Conservation (phyloP, 92 coral and sea anemone species). For the Actinernus sp. region DNA sequence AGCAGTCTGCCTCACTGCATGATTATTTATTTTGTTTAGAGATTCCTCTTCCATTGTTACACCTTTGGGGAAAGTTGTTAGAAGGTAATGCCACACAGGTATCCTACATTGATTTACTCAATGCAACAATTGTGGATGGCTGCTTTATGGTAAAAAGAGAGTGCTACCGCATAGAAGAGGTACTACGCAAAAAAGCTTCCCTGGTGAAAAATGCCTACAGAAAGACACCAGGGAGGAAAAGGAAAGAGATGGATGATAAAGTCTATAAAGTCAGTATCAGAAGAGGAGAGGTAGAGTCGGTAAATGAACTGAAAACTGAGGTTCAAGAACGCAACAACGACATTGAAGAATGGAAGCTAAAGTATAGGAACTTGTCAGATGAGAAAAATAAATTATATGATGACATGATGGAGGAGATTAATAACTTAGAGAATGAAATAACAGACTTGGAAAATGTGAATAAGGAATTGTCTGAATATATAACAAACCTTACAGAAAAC, state of each 20-base stretch:
- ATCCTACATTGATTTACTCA: constrained; percentile 63
- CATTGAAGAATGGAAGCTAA: constrained; percentile 5
- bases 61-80: constrained; percentile 44
- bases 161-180: constrained; percentile 60
- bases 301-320: constrained; percentile 42
- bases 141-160: constrained; percentile 53
- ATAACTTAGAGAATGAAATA: too few species aligned
- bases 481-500: too few species aligned
- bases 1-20: constrained; percentile 41
- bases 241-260: constrained; percentile 31
- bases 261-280: constrained; percentile 43
- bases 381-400: too few species aligned
- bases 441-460: too few species aligned
- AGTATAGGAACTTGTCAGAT: too few species aligned
- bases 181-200: constrained; percentile 41
- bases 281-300: constrained; percentile 60
- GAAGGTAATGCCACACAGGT: constrained; percentile 17
- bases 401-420: too few species aligned
- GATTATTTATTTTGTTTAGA: constrained; percentile 67
- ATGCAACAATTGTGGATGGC: constrained; percentile 58
- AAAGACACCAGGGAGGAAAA: constrained; percentile 54
- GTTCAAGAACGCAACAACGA: constrained; percentile 36
- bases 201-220: constrained; percentile 25
- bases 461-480: too few species aligned
- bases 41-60: constrained; percentile 65